Conservation (phyloP, 1,140 invertebrate species). For the Dreissena rostriformis region DNA sequence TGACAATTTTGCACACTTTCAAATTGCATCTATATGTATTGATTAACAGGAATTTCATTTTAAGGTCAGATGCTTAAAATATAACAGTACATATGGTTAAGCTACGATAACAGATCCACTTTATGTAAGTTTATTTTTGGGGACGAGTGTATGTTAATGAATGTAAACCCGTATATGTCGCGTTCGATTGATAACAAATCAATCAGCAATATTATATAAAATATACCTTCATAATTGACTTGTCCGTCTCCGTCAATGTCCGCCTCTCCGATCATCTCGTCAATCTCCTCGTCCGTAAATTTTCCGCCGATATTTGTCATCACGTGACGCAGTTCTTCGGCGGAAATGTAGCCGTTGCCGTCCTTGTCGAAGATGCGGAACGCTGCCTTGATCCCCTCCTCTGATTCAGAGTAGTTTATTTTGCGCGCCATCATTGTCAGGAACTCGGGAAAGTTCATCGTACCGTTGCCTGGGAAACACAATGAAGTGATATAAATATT, state of each 20-base stretch:
- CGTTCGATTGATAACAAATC: no score
- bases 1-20: no score
- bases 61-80: no score
- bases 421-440: slow-evolving; percentile 89
- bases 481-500: neutral
- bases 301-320: slow-evolving; percentile 45
- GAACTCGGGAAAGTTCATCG: slow-evolving; percentile 36
- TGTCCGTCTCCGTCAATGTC: slow-evolving; percentile 50
- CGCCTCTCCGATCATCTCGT: slow-evolving; percentile 41
- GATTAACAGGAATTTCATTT: no score
- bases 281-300: slow-evolving; percentile 38
- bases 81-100: no score
- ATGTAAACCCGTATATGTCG: no score
- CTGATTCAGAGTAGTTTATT: slow-evolving; percentile 99
- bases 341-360: slow-evolving; percentile 18
- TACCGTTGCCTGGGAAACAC: slow-evolving; percentile 30
- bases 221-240: slow-evolving; percentile 49
- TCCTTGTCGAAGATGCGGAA: slow-evolving; percentile 97
- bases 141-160: no score
- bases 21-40: no score
- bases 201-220: no score
- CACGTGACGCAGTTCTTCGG: slow-evolving; percentile 6
- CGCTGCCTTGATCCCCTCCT: slow-evolving; percentile 99
- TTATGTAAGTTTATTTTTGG: no score
- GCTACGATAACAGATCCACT: no score